Evolutionary conservation across 2,888 invertebrate genomes (phyloP).

Genomic region (Drosophila peninsularis): DNA sequence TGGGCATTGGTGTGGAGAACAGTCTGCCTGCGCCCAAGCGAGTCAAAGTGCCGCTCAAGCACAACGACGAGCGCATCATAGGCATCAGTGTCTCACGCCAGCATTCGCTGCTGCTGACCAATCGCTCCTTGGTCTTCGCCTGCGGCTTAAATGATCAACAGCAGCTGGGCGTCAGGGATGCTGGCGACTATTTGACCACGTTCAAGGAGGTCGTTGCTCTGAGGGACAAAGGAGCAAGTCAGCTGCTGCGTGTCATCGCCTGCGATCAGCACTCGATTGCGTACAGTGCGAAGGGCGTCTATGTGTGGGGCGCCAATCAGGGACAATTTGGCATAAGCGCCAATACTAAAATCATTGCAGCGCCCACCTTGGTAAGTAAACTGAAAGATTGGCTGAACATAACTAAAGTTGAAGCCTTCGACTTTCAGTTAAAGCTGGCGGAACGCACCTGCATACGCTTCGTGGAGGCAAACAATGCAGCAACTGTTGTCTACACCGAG

Average conservation of each 20-base stretch:
- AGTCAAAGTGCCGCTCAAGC: conserved; percentile 77
- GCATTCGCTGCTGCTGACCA: conserved; percentile 83
- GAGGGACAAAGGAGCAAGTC: conserved; percentile 83
- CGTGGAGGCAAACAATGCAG: conserved; percentile 84
- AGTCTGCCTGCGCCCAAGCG: conserved; percentile 81
- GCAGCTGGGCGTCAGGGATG: conserved; percentile 87
- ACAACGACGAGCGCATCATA: conserved; percentile 78
- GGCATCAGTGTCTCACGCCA: conserved; percentile 81
- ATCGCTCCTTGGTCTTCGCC: conserved; percentile 84
- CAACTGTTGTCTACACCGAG: conserved; percentile 79
- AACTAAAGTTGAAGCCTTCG: not conserved
- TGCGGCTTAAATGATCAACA: conserved; percentile 88
- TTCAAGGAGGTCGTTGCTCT: conserved; percentile 82
- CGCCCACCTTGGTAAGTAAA: conserved; percentile 75
- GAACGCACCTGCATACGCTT: conserved; percentile 67
- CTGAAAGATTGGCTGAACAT: not conserved
- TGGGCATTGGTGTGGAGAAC: conserved; percentile 87
- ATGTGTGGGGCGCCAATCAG: conserved; percentile 92
- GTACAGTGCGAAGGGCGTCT: conserved; percentile 87
- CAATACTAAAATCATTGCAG: conserved; percentile 55
- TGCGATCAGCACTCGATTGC: conserved; percentile 90
- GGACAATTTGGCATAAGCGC: conserved; percentile 89
- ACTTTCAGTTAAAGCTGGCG: conserved; percentile 72
- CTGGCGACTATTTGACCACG: conserved; percentile 84
- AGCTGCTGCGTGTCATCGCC: conserved; percentile 87